Conservation (phyloP, 2,888 invertebrate genomes). For the Poecilobothrus nobilitatus region DNA sequence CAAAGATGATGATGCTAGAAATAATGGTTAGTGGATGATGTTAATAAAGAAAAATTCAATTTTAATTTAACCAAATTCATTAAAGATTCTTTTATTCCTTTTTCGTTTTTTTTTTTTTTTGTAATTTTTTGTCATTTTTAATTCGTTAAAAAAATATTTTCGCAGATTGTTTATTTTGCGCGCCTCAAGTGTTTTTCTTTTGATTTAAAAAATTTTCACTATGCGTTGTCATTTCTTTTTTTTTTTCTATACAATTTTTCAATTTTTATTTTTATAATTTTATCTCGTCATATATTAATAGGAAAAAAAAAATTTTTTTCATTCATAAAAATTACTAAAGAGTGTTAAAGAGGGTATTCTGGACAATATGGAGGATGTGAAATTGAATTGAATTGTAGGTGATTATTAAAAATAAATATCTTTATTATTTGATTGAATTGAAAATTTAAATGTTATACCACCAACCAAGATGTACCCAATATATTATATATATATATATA, state of each 20-base stretch:
- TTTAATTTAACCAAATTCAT: too few relatives aligned
- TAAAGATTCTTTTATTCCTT: too few relatives aligned
- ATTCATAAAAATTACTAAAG: background rate
- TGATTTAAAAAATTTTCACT: background rate
- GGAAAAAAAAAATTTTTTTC: background rate
- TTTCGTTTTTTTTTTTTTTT: background rate
- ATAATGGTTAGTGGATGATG: background rate
- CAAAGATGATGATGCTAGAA: background rate
- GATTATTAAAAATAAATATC: too few relatives aligned
- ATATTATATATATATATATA: too few relatives aligned
- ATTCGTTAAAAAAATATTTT: conserved; percentile 12
- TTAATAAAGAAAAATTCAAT: too few relatives aligned
- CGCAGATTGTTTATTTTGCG: background rate
- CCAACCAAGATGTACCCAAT: too few relatives aligned
- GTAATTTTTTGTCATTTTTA: background rate
- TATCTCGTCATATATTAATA: background rate
- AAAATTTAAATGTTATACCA: too few relatives aligned
- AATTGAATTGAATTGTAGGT: too few relatives aligned
- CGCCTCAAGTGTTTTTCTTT: conserved; percentile 6
- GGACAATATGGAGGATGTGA: too few relatives aligned
- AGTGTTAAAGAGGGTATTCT: background rate
- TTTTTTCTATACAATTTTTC: too few relatives aligned
- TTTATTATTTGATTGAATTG: too few relatives aligned
- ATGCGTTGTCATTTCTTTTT: background rate
- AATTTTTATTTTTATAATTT: background rate